Percentiles rank a stretch among this genome's conserved stretches.
Conservation (phyloP, 1,140 invertebrate genomes). For the Saccostrea cuccullata region DNA sequence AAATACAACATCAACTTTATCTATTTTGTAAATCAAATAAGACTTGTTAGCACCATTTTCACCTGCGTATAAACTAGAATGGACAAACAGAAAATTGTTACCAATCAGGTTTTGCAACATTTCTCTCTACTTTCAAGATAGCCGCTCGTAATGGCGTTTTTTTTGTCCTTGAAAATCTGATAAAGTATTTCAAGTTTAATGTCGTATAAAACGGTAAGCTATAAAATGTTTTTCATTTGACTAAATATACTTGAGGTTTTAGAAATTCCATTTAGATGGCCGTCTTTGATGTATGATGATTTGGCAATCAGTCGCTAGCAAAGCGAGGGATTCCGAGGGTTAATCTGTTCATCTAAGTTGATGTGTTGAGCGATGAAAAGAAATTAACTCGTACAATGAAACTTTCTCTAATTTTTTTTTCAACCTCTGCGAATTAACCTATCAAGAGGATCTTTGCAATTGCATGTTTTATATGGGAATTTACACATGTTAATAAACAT, state of each 20-base stretch:
- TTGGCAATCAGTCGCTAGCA: constrained; percentile 23
- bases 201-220: constrained; percentile 35
- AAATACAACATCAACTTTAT: neutral
- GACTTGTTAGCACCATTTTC: neutral
- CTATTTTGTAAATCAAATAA: neutral
- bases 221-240: constrained; percentile 44
- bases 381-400: constrained; percentile 31
- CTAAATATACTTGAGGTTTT: constrained; percentile 27
- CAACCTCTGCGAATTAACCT: neutral
- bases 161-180: constrained; percentile 38
- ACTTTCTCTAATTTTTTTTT: constrained; percentile 27
- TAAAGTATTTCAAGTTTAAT: constrained; percentile 41
- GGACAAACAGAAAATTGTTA: neutral
- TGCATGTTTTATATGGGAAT: constrained; percentile 31
- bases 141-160: constrained; percentile 8
- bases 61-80: neutral
- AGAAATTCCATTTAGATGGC: constrained; percentile 28
- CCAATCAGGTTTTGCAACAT: constrained; percentile 33
- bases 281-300: constrained; percentile 24
- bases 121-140: constrained; percentile 16
- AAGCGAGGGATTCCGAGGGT: neutral
- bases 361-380: constrained; percentile 25
- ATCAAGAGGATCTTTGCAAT: neutral
- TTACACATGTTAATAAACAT: neutral
- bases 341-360: constrained; percentile 33